Conservation (phyloP, 2,113 vertebrate species). For the Istiophorus platypterus region DNA sequence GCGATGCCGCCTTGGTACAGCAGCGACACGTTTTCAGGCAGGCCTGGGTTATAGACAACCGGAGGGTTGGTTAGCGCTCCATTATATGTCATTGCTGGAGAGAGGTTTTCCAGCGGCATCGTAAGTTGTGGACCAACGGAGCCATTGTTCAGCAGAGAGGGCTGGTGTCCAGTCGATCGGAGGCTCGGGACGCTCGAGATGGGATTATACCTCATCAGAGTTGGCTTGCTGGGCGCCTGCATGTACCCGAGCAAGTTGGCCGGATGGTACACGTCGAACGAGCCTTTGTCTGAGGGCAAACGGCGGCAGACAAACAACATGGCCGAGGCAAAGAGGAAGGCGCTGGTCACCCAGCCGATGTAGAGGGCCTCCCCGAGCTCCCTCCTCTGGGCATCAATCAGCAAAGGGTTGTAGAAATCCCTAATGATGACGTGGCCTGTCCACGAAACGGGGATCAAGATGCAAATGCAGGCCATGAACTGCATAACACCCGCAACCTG, state of each 20-base stretch:
- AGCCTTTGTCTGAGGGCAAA: slow-evolving; percentile 46
- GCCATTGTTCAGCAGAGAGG: slow-evolving; percentile 29
- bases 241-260: slow-evolving; percentile 52
- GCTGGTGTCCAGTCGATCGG: neutral
- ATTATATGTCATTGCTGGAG: slow-evolving; percentile 31
- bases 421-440: slow-evolving; percentile 83
- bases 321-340: slow-evolving; percentile 79
- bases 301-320: slow-evolving; percentile 78
- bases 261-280: slow-evolving; percentile 55
- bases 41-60: slow-evolving; percentile 31
- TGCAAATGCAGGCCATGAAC: slow-evolving; percentile 78
- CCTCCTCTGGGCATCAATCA: slow-evolving; percentile 82
- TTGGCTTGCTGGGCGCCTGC: neutral
- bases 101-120: slow-evolving; percentile 24
- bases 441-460: slow-evolving; percentile 86
- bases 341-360: slow-evolving; percentile 84
- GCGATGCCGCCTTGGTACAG: slow-evolving; percentile 43
- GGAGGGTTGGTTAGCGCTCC: slow-evolving; percentile 27
- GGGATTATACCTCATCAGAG: slow-evolving; percentile 62
- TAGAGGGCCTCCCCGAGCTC: slow-evolving; percentile 87
- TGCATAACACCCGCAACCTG: slow-evolving; percentile 83
- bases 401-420: slow-evolving; percentile 84
- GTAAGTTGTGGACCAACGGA: slow-evolving; percentile 26
- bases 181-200: slow-evolving; percentile 59
- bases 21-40: slow-evolving; percentile 44